Evolutionary conservation across 2,113 vertebrate species (phyloP).

Genomic region (Malurus melanocephalus): DNA sequence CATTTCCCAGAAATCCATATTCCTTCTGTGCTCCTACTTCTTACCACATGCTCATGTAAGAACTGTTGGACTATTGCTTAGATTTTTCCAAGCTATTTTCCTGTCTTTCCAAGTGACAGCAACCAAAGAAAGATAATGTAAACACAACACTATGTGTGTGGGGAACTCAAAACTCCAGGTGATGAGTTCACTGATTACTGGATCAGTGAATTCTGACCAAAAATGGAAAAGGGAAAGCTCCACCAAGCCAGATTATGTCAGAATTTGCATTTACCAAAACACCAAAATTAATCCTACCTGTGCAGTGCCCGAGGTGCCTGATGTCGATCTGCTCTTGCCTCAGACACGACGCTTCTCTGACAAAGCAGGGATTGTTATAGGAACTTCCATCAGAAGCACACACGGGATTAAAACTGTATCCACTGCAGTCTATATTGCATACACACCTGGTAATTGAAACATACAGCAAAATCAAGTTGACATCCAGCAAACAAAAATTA

Average conservation of each 20-base stretch:
- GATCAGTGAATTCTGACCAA: not conserved
- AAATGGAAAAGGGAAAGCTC: not conserved
- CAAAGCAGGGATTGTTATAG: conserved; percentile 94
- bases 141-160: not conserved
- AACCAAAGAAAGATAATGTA: not conserved
- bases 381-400: conserved; percentile 93
- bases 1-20: rapidly evolving
- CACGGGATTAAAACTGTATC: conserved; percentile 94
- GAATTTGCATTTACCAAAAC: not conserved
- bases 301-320: conserved; percentile 89
- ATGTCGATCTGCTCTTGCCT: conserved; percentile 95
- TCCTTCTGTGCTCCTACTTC: not conserved
- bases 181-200: not conserved
- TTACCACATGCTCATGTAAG: not conserved
- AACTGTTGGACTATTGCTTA: not conserved
- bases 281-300: conserved; percentile 73
- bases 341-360: conserved; percentile 92
- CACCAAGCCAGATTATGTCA: not conserved
- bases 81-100: not conserved
- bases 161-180: not conserved
- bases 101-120: not conserved
- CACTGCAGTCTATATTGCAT: conserved; percentile 96
- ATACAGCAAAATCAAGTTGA: not conserved
- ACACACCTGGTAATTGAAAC: conserved; percentile 83
- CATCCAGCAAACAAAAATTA: not conserved